phyloP scores from a whole-genome alignment of 1,140 invertebrate genomes.

The Trachelipus rathkii region DNA sequence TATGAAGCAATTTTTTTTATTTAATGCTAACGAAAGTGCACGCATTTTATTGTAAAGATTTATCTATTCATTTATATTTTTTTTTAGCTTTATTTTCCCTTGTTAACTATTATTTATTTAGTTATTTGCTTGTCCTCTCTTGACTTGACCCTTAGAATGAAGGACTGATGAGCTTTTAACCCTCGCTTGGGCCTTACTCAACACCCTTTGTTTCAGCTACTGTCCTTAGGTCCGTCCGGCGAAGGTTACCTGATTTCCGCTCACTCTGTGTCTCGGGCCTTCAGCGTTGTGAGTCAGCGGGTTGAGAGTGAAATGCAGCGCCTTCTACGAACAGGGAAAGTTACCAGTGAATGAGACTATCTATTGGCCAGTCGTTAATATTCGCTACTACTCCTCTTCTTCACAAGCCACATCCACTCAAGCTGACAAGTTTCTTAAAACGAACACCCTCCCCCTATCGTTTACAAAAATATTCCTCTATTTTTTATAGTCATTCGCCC shows the following conservation, averaged over 20 bases:
- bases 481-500: too few species aligned
- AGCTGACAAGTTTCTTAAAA: background rate
- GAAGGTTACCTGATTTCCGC: constrained; percentile 34
- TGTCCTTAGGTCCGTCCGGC: constrained; percentile 41
- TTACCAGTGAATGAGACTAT: constrained; percentile 34
- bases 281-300: constrained; percentile 39
- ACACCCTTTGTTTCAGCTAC: constrained; percentile 41
- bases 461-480: background rate
- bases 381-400: background rate
- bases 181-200: constrained; percentile 31
- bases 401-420: background rate
- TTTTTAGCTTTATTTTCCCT: background rate
- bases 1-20: too few species aligned
- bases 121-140: background rate
- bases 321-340: constrained; percentile 36
- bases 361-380: background rate
- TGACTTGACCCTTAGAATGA: background rate
- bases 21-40: background rate
- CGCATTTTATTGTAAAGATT: background rate
- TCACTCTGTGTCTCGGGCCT: constrained; percentile 36
- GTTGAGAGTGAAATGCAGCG: constrained; percentile 38
- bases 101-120: background rate
- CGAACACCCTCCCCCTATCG: background rate
- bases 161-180: background rate
- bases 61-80: background rate